phyloP scores from a whole-genome alignment of 1,140 invertebrate genomes.

The Daktulosphaira vitifoliae region DNA sequence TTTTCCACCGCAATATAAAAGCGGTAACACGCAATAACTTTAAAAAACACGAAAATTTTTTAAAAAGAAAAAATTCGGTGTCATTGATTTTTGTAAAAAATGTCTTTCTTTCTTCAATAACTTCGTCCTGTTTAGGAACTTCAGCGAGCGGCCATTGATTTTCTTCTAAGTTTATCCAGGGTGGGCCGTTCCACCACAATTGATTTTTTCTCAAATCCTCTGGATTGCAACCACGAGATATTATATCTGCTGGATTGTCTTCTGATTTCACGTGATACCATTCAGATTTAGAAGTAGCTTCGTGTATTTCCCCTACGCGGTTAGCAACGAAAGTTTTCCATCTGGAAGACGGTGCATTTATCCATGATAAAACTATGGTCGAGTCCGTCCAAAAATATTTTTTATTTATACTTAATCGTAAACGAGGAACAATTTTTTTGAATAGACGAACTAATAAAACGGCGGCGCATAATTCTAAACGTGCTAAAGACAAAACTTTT shows the following conservation, averaged over 20 bases:
- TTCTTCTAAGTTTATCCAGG: slow-evolving; percentile 34
- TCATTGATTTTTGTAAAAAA: background rate
- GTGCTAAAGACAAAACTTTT: slow-evolving; percentile 42
- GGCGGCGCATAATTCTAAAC: too few relatives aligned
- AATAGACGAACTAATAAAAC: too few relatives aligned
- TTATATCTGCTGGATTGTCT: too few relatives aligned
- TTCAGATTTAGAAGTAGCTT: slow-evolving; percentile 33
- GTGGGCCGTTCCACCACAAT: slow-evolving; percentile 36
- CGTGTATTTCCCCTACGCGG: slow-evolving; percentile 41
- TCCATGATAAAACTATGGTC: slow-evolving; percentile 41
- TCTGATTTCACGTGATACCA: too few relatives aligned
- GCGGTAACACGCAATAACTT: background rate
- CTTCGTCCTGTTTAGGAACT: background rate
- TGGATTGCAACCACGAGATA: too few relatives aligned
- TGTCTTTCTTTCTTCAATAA: background rate
- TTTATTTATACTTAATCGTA: slow-evolving; percentile 7
- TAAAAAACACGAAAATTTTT: background rate
- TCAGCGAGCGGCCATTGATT: background rate
- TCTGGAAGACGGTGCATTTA: slow-evolving; percentile 36
- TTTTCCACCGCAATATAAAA: background rate
- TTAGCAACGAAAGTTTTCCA: slow-evolving; percentile 41
- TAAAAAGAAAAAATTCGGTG: background rate
- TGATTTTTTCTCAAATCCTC: slow-evolving; percentile 12
- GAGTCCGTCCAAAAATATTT: slow-evolving; percentile 41
- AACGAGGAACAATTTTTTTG: slow-evolving; percentile 34